These are phyloP conservation scores for Bradypodion pumilum DNA, from an alignment of 2,797 vertebrate genomes.

Conservation along the genomic window DNA sequence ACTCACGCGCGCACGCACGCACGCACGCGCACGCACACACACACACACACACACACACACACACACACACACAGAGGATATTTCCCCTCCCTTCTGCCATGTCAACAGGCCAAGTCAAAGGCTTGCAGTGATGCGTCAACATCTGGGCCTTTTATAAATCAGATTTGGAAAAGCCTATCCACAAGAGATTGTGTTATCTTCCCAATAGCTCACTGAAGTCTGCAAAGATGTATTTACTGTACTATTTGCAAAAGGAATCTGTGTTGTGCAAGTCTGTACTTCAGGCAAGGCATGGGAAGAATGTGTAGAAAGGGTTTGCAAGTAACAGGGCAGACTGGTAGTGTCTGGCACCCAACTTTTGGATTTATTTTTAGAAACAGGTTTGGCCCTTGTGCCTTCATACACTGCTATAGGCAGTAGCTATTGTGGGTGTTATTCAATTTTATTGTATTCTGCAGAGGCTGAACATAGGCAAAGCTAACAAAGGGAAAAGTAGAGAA, in stretches of 20 bases:
- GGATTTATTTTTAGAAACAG: background rate
- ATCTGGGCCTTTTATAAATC: slow-evolving; percentile 45
- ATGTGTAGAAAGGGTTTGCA: background rate
- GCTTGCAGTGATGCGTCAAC: slow-evolving; percentile 22
- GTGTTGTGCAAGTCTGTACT: slow-evolving; percentile 33
- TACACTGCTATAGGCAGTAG: background rate
- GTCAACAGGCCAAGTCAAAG: slow-evolving; percentile 48
- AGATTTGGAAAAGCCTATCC: slow-evolving; percentile 46
- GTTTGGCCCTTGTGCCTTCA: background rate
- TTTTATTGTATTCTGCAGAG: background rate
- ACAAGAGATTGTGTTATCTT: slow-evolving; percentile 31
- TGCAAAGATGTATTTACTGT: slow-evolving; percentile 4
- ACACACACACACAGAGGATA: too few species aligned
- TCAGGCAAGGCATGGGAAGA: slow-evolving; percentile 33
- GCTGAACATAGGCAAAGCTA: background rate
- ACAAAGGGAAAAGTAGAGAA: background rate
- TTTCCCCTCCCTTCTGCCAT: slow-evolving; percentile 3
- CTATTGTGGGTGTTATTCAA: background rate
- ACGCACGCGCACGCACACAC: too few species aligned
- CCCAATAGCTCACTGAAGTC: slow-evolving; percentile 33
- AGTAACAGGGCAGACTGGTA: background rate
- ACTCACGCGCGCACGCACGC: too few species aligned
- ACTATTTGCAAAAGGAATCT: slow-evolving; percentile 41
- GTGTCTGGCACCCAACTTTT: background rate
- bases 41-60: too few species aligned